These are phyloP conservation scores for Ochotona princeps DNA, from an alignment of 2,113 vertebrate genomes.

Conservation along the genomic window DNA sequence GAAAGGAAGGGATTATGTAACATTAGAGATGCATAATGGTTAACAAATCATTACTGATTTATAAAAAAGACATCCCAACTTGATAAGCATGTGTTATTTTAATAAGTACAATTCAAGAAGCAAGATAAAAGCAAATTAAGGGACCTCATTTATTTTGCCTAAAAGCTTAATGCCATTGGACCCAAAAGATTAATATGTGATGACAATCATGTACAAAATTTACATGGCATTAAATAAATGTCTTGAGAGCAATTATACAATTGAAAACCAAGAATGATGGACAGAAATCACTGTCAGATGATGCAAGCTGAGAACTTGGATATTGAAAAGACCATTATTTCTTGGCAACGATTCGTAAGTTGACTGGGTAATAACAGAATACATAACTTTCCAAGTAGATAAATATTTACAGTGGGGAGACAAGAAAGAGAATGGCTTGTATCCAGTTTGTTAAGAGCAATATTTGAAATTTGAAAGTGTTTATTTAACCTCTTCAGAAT, in stretches of 20 bases:
- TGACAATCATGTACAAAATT: constrained; percentile 61
- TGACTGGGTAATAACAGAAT: constrained; percentile 23
- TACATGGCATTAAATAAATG: constrained; percentile 41
- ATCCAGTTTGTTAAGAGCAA: not conserved
- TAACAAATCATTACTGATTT: constrained; percentile 67
- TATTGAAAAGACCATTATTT: constrained; percentile 48
- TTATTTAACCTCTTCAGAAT: constrained; percentile 27
- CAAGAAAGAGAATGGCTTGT: not conserved
- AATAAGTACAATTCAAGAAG: constrained; percentile 66
- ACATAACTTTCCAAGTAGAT: constrained; percentile 48
- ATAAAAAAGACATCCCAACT: constrained; percentile 43
- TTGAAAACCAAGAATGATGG: constrained; percentile 53
- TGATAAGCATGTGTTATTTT: constrained; percentile 72
- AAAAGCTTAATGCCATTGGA: constrained; percentile 59
- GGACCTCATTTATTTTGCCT: constrained; percentile 64
- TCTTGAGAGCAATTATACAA: constrained; percentile 60
- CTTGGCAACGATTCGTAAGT: constrained; percentile 36
- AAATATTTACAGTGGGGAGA: constrained; percentile 40
- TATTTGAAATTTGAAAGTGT: not conserved
- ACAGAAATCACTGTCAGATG: constrained; percentile 71
- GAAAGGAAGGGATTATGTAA: constrained; percentile 48
- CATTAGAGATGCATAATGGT: constrained; percentile 54
- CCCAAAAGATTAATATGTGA: constrained; percentile 66
- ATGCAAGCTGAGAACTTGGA: constrained; percentile 38
- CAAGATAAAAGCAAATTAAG: constrained; percentile 72